Percentiles rank a stretch among this genome's conserved stretches.
phyloP scores from a whole-genome alignment of 2,113 vertebrate species.

The mouse (Mus musculus) region GRCm39 chr13:90440501-90441000 shows the following conservation, averaged over 20 bases:
- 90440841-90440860: neutral
- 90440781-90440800: neutral
- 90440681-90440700: neutral
- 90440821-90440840: neutral
- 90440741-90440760: conserved; percentile 1
- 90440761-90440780: neutral
- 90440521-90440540: neutral
- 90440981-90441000: neutral
- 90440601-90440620: neutral
- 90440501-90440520: neutral
- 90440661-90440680: conserved; percentile 6
- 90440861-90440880: neutral
- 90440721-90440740: neutral
- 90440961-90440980: neutral
- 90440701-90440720: neutral
- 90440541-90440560: neutral
- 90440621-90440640: neutral
- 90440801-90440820: neutral
- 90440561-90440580: neutral
- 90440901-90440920: neutral
- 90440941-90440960: neutral
- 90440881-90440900: conserved; percentile 10
- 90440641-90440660: neutral
- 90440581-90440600: neutral
- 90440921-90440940: neutral